Evolutionary conservation across 2,113 vertebrate genomes (phyloP), one percentile per base, ranked within the genome.

Genomic region (Pseudorectes ferrugineus): DNA sequence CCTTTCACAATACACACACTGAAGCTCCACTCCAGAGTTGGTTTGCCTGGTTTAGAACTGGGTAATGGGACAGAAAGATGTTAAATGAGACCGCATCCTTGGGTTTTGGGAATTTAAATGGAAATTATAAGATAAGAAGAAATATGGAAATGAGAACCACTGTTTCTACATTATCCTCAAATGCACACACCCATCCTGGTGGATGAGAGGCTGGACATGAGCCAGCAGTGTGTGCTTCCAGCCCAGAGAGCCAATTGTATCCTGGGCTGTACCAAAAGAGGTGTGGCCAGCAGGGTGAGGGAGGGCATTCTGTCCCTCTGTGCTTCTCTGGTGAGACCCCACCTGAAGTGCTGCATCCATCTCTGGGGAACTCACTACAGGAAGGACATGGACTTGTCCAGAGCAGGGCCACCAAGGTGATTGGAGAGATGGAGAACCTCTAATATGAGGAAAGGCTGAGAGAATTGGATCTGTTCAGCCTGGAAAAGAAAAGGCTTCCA

Each of bases 201-300:
- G 40, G 7, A 24, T 35, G 45, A 59, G 35, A 31, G 38, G 10
- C 33, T 52, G 33, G 48, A 6, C 13, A 26, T 55, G 49, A 46
- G 28, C 28, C 7, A 23, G 12, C 28, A 46, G 19, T 28, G 9
- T n/a, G 48, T 0, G 0, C 12, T 55, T 55, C 19, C n/a, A 65
- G 29, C 28, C 49, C 12, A n/a, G n/a, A 65, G 16, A 65, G 12
- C 35, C 31, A 48, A 2, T 24, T 28, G 29, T 40, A 4, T 48
- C 22, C 49, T 57, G 29, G 42, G 42, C 42, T 65, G 20, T 15
- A 35, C 20, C 59, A 46, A 55, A 73, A 55, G 14, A 19, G 38
- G 6, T 0, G 6, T 40, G 19, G 24, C 42, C 49, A 65, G 59
- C 4, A 23, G 20, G 24, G 10, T 38, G 29, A n/a, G 42, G 28